These are phyloP conservation scores for Myotis myotis DNA, from an alignment of 2,797 vertebrate genomes.

Conservation along the genomic window DNA sequence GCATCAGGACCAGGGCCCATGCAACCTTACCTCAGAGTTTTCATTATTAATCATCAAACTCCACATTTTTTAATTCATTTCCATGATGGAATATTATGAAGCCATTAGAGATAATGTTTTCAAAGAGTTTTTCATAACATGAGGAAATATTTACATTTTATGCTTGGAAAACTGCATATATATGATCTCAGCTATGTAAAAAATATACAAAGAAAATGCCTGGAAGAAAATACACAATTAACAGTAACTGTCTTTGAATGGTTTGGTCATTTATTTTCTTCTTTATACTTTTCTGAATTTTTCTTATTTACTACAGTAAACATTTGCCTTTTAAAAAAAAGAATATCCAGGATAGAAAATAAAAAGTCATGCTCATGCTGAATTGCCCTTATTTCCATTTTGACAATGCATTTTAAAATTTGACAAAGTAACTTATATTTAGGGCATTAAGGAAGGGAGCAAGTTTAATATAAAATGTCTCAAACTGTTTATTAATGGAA, in stretches of 20 bases:
- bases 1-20: neutral
- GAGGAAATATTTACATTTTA: conserved; percentile 71
- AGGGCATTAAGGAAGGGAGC: conserved; percentile 44
- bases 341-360: neutral
- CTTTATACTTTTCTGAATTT: conserved; percentile 69
- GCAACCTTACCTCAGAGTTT: neutral
- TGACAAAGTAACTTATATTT: conserved; percentile 58
- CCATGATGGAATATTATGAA: conserved; percentile 58
- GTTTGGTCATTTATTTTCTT: conserved; percentile 72
- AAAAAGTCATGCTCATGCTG: neutral
- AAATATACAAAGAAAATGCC: conserved; percentile 68
- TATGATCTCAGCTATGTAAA: conserved; percentile 69
- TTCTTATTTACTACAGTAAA: conserved; percentile 69
- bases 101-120: conserved; percentile 70
- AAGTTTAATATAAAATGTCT: neutral
- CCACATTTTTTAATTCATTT: conserved; percentile 56
- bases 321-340: neutral
- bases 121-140: conserved; percentile 61
- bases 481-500: conserved; percentile 34
- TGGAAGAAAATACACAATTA: conserved; percentile 72
- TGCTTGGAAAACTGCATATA: conserved; percentile 56
- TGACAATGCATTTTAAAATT: conserved; percentile 58
- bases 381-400: conserved; percentile 64
- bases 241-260: conserved; percentile 74
- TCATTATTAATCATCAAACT: conserved; percentile 19